A percentile compares a stretch with the other conserved stretches of the same genome.
These are phyloP conservation scores for Dichetophora obliterata DNA, from an alignment of 2,888 invertebrate species.

Conservation along the genomic window DNA sequence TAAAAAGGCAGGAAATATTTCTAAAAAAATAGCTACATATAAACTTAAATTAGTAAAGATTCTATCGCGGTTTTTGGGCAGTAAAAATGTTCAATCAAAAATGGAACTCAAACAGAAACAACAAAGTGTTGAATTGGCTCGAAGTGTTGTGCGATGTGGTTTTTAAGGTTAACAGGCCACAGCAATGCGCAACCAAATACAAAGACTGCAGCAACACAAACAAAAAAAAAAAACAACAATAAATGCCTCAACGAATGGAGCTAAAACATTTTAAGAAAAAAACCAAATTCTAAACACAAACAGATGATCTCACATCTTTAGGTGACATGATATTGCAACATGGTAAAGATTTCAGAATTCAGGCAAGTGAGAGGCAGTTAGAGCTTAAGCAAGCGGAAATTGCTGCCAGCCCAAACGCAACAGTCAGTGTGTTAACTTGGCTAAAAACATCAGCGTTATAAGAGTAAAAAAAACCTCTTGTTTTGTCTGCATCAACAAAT, in stretches of 20 bases:
- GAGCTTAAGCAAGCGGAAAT: neutral
- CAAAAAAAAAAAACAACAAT: neutral
- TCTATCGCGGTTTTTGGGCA: too few relatives aligned
- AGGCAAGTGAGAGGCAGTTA: neutral
- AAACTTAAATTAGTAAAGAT: too few relatives aligned
- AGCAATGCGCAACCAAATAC: conserved; percentile 18
- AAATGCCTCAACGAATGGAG: neutral
- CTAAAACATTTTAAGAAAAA: neutral
- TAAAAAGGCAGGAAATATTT: too few relatives aligned
- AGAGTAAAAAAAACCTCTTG: neutral
- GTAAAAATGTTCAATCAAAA: too few relatives aligned
- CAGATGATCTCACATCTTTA: neutral
- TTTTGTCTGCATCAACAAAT: neutral
- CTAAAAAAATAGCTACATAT: too few relatives aligned
- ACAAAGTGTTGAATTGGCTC: neutral
- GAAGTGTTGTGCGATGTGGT: neutral
- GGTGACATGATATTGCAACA: conserved; percentile 7
- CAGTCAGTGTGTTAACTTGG: conserved; percentile 11
- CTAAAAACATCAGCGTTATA: neutral
- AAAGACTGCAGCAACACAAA: neutral
- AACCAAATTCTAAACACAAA: neutral
- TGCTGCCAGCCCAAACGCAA: neutral
- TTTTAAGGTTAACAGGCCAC: conserved; percentile 48
- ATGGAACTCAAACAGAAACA: neutral
- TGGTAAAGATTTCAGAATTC: neutral